Percentiles rank a stretch among this genome's conserved stretches.
phyloP scores from a whole-genome alignment of 2,888 invertebrate species.

The Phytoseiulus persimilis region DNA sequence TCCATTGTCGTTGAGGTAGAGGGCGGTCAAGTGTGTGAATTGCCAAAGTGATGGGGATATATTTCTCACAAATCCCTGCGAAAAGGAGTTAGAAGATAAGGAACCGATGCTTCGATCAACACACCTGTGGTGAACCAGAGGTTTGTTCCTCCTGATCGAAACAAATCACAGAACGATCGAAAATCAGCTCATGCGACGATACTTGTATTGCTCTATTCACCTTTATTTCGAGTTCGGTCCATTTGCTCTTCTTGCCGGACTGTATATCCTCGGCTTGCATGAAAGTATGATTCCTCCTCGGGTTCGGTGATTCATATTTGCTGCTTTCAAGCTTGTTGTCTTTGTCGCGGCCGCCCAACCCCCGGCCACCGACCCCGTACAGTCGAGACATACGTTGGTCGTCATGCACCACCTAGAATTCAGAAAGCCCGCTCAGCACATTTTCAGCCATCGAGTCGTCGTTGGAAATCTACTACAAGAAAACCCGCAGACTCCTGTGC shows the following conservation, averaged over 20 bases:
- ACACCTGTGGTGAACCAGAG: no score
- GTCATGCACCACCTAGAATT: conserved; percentile 33
- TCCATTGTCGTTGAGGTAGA: conserved; percentile 92
- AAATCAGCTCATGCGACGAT: no score
- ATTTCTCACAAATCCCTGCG: conserved; percentile 81
- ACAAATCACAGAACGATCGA: no score
- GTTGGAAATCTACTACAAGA: no score
- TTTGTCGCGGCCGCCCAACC: conserved; percentile 16
- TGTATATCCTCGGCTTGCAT: conserved; percentile 87
- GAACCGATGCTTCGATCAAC: no score
- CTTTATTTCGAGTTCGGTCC: conserved; percentile 83
- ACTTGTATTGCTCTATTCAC: no score
- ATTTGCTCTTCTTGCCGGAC: conserved; percentile 81
- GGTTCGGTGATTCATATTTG: conserved; percentile 46
- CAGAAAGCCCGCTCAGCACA: neutral
- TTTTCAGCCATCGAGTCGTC: neutral
- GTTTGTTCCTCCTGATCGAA: no score
- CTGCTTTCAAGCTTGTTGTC: conserved; percentile 24
- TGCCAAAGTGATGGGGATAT: conserved; percentile 84
- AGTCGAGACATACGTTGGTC: conserved; percentile 32
- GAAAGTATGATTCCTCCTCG: conserved; percentile 73
- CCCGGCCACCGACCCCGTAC: conserved; percentile 25
- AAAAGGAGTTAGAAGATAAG: no score
- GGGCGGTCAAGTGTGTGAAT: conserved; percentile 78
- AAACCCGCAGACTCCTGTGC: no score